phyloP scores from a whole-genome alignment of 2,888 invertebrate species.

The Poecilobothrus nobilitatus region DNA sequence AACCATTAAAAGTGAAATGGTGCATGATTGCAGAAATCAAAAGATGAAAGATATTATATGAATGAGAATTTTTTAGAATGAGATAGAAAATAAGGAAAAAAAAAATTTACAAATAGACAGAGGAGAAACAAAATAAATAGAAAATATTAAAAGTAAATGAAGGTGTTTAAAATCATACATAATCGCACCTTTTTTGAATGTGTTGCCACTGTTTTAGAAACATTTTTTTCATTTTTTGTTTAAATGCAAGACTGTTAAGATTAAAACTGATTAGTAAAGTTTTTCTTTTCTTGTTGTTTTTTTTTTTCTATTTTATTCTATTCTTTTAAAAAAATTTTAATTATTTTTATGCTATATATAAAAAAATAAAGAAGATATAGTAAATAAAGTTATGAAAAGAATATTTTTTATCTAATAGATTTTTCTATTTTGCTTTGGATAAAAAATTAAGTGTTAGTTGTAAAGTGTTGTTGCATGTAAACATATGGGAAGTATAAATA shows the following conservation, averaged over 20 bases:
- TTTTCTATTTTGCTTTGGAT: too few relatives aligned
- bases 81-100: background rate
- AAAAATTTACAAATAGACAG: background rate
- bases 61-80: background rate
- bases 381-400: too few relatives aligned
- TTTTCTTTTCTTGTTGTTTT: background rate
- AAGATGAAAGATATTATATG: background rate
- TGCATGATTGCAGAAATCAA: background rate
- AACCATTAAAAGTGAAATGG: background rate
- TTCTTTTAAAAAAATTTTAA: background rate
- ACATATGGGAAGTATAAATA: too few relatives aligned
- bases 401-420: too few relatives aligned
- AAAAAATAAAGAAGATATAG: too few relatives aligned
- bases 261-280: background rate
- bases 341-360: constrained; percentile 3
- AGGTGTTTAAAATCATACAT: too few relatives aligned
- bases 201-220: background rate
- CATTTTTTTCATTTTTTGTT: background rate
- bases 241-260: background rate
- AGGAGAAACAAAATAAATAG: background rate
- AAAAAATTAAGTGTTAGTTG: too few relatives aligned
- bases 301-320: too few relatives aligned
- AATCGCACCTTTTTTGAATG: too few relatives aligned
- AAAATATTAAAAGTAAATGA: background rate
- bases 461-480: too few relatives aligned